Evolutionary conservation across 2,797 vertebrate genomes (phyloP).

Genomic region (Ispidina picta): DNA sequence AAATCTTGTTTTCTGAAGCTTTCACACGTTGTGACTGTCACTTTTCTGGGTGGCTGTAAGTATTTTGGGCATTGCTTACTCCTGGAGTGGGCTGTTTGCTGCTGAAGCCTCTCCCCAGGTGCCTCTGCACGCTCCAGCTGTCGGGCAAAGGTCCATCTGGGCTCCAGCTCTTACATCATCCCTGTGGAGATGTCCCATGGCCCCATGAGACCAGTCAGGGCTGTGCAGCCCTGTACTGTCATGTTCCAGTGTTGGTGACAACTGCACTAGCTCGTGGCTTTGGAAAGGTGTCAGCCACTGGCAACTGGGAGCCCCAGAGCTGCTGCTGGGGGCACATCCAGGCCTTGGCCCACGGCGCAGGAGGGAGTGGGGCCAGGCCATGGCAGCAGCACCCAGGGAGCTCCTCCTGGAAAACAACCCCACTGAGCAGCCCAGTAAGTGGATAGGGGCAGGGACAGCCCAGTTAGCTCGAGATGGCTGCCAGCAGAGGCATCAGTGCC

Average conservation of each 20-base stretch:
- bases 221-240: background rate
- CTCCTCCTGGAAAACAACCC: background rate
- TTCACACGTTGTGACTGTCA: background rate
- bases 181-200: background rate
- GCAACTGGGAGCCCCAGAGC: background rate
- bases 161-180: background rate
- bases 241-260: fast-evolving
- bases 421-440: background rate
- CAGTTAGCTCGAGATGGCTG: background rate
- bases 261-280: background rate
- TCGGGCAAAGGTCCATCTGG: background rate
- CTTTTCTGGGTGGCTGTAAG: background rate
- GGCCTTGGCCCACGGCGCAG: fast-evolving
- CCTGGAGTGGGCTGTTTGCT: background rate
- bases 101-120: background rate
- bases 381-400: fast-evolving
- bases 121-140: background rate
- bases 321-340: background rate
- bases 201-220: fast-evolving
- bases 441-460: background rate
- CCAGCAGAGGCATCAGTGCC: fast-evolving
- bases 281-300: background rate
- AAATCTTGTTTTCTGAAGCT: background rate
- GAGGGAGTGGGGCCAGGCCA: background rate
- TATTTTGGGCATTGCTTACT: background rate